Conservation (phyloP, 2,888 invertebrate genomes). For the Cephus rjabovi region DNA sequence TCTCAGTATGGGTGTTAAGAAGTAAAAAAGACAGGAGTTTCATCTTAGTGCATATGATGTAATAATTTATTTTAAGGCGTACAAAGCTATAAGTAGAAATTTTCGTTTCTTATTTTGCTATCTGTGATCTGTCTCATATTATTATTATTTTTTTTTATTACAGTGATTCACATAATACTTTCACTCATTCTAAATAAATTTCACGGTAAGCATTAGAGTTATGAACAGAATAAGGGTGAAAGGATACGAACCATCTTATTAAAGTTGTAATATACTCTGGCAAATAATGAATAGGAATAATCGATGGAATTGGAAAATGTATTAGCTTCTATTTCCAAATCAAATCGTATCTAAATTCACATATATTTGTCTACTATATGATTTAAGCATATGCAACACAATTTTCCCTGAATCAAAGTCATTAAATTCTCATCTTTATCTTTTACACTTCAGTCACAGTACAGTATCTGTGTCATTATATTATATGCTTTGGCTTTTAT, state of each 20-base stretch:
- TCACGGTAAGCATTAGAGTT: not conserved
- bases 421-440: not conserved
- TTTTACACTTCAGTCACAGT: not conserved
- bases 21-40: not conserved
- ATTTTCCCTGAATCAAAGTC: not conserved
- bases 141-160: not conserved
- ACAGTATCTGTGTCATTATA: not conserved
- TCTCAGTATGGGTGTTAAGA: not conserved
- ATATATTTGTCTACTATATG: not conserved
- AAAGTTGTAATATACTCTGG: not conserved
- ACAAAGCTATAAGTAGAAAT: not conserved
- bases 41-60: not conserved
- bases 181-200: not conserved
- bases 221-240: not conserved
- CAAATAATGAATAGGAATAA: not conserved
- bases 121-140: not conserved
- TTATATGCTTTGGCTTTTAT: not conserved
- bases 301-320: not conserved
- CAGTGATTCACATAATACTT: not conserved
- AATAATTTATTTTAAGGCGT: not conserved
- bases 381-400: not conserved
- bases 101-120: not conserved
- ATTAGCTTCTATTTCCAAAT: not conserved
- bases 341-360: not conserved
- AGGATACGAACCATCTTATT: not conserved